A percentile compares a stretch with the other conserved stretches of the same genome.
Conservation (phyloP, 2,888 invertebrate species). For the Chymomyza amoena region DNA sequence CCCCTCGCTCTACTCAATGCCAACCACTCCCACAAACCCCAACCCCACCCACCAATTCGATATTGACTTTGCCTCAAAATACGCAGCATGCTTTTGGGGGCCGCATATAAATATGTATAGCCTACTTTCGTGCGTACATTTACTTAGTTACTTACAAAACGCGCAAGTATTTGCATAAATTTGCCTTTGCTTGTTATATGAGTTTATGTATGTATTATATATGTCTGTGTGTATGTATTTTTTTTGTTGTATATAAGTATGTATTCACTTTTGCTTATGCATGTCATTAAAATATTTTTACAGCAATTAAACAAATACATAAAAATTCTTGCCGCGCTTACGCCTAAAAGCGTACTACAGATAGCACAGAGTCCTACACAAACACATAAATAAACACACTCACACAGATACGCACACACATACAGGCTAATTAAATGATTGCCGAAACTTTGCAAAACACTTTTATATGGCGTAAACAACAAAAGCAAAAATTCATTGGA, state of each 20-base stretch:
- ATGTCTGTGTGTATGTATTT: neutral
- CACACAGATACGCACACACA: neutral
- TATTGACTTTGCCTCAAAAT: neutral
- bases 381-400: neutral
- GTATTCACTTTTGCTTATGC: conserved; percentile 14
- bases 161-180: conserved; percentile 34
- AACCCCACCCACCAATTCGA: neutral
- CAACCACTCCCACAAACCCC: neutral
- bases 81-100: conserved; percentile 4
- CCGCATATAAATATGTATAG: neutral
- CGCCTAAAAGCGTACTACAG: neutral
- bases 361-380: neutral
- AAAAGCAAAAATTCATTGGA: neutral
- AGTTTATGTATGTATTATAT: neutral
- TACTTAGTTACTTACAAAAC: neutral
- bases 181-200: neutral
- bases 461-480: neutral
- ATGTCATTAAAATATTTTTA: conserved; percentile 36
- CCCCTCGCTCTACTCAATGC: too few species aligned
- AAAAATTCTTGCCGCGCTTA: neutral
- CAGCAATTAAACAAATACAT: conserved; percentile 41
- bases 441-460: neutral
- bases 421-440: neutral
- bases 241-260: neutral
- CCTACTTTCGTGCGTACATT: neutral